These are phyloP conservation scores for Sebastes itinus DNA, from an alignment of 2,797 vertebrate species.

Conservation along the genomic window DNA sequence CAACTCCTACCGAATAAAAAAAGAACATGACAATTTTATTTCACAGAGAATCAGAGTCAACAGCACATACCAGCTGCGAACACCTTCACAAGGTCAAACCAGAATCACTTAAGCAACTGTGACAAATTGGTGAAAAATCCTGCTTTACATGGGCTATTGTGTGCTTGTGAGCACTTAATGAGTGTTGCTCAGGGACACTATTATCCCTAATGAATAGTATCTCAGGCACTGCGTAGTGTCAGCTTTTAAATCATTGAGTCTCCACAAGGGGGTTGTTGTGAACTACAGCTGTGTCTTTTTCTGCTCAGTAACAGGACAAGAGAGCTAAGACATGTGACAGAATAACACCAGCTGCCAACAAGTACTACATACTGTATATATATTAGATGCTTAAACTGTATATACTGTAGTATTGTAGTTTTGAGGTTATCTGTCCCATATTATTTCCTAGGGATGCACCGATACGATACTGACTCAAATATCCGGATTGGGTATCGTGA, in stretches of 20 bases:
- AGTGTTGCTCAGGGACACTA: neutral
- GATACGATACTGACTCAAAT: too few relatives aligned
- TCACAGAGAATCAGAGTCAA: neutral
- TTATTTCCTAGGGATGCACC: neutral
- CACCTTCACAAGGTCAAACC: neutral
- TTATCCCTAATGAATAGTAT: constrained; percentile 6
- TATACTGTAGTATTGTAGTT: neutral
- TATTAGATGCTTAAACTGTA: neutral
- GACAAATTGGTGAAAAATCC: neutral
- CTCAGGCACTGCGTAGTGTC: neutral
- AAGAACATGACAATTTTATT: neutral
- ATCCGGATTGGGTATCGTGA: too few relatives aligned
- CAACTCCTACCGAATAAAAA: constrained; percentile 84
- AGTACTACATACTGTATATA: neutral
- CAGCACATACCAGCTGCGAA: neutral
- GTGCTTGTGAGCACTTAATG: neutral
- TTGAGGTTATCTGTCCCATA: neutral
- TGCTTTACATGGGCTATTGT: neutral
- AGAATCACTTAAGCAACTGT: neutral
- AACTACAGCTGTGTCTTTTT: neutral
- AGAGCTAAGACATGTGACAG: constrained; percentile 3
- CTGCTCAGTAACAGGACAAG: neutral
- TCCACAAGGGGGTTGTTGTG: neutral
- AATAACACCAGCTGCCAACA: neutral
- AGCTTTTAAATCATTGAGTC: constrained; percentile 21